These are phyloP conservation scores for Stenopsyche tienmushanensis DNA, from an alignment of 1,140 invertebrate genomes.

Conservation along the genomic window DNA sequence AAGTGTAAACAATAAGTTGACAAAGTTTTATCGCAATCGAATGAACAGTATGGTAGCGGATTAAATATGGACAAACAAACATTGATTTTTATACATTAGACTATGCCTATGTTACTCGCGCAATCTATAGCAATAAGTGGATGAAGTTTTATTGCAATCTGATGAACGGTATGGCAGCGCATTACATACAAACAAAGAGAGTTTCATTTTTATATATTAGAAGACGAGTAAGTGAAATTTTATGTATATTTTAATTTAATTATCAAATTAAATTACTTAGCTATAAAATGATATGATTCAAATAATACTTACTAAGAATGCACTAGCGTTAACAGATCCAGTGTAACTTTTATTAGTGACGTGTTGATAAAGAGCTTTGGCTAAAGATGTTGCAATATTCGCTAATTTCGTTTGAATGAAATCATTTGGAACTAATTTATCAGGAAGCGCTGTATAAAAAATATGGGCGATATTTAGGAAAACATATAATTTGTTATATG, in stretches of 20 bases:
- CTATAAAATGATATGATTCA: neutral
- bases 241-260: neutral
- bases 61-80: no score
- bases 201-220: no score
- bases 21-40: no score
- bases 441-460: constrained; percentile 26
- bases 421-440: constrained; percentile 47
- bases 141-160: no score
- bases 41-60: no score
- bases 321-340: constrained; percentile 48
- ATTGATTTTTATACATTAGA: no score
- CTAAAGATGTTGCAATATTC: constrained; percentile 59
- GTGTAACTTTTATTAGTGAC: constrained; percentile 53
- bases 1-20: no score
- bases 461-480: neutral
- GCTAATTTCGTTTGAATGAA: constrained; percentile 62
- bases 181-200: no score
- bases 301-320: constrained; percentile 52
- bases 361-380: constrained; percentile 57
- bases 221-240: neutral
- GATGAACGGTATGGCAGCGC: no score
- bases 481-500: neutral
- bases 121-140: neutral
- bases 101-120: neutral
- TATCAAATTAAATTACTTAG: neutral